These are phyloP conservation scores for Eupeodes latifasciatus DNA, from an alignment of 2,888 invertebrate genomes.

Conservation along the genomic window DNA sequence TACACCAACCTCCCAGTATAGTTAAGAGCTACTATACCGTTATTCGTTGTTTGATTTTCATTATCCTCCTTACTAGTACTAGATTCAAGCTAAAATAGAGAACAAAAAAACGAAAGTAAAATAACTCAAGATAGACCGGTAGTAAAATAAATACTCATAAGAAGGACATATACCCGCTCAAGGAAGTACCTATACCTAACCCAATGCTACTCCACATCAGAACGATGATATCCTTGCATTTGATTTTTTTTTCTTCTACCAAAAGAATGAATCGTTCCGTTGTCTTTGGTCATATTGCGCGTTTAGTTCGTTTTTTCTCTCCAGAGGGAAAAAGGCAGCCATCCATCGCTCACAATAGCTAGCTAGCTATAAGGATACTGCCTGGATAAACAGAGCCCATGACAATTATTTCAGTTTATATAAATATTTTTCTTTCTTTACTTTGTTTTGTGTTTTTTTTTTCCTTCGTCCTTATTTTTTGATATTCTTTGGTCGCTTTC, in stretches of 20 bases:
- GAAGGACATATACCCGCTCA: constrained; percentile 6
- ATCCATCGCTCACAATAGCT: neutral
- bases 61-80: constrained; percentile 16
- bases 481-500: constrained; percentile 11
- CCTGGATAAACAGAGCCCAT: constrained; percentile 22
- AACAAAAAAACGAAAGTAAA: neutral
- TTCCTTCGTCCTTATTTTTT: neutral
- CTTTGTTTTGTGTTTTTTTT: neutral
- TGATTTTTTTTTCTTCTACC: neutral
- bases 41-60: constrained; percentile 27
- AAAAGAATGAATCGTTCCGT: neutral
- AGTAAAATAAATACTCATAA: constrained; percentile 37
- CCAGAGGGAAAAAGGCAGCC: neutral
- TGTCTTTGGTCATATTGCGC: neutral
- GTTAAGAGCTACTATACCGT: constrained; percentile 6
- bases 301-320: neutral
- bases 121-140: constrained; percentile 28
- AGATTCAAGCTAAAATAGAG: constrained; percentile 8
- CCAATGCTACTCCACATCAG: neutral
- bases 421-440: constrained; percentile 33
- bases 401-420: constrained; percentile 40
- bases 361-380: neutral
- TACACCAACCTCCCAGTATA: neutral
- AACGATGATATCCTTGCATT: constrained; percentile 5
- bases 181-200: neutral